These are phyloP conservation scores for Chouioia cunea DNA, from an alignment of 2,888 invertebrate genomes.

Conservation along the genomic window DNA sequence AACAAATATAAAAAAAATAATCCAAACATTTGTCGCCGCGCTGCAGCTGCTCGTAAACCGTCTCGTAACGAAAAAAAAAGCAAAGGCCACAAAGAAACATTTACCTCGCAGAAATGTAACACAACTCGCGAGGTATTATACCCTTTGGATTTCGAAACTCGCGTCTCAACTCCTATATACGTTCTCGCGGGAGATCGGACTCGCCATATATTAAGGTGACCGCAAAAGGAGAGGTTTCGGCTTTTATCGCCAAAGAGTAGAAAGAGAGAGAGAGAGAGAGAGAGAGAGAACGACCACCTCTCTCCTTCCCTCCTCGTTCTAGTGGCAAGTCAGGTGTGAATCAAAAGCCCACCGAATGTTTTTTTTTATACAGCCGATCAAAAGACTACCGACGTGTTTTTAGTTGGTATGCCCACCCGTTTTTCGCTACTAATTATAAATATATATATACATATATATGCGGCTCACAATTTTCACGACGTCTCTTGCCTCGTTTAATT, in stretches of 20 bases:
- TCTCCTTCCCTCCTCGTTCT: constrained; percentile 23
- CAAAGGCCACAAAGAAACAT: too few relatives aligned
- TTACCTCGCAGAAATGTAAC: too few relatives aligned
- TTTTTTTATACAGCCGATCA: constrained; percentile 15
- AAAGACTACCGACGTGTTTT: constrained; percentile 8
- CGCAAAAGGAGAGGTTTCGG: too few relatives aligned
- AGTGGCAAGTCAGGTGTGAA: constrained; percentile 47
- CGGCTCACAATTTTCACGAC: constrained; percentile 6
- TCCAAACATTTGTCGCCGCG: too few relatives aligned
- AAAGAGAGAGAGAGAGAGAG: background rate
- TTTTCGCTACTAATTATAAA: background rate
- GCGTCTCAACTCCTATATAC: constrained; percentile 2
- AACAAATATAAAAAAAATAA: too few relatives aligned
- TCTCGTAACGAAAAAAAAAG: too few relatives aligned
- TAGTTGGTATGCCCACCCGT: too few relatives aligned
- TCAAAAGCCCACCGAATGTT: constrained; percentile 28
- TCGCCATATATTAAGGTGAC: background rate
- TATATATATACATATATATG: constrained; percentile 1
- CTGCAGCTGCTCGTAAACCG: too few relatives aligned
- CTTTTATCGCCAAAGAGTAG: too few relatives aligned
- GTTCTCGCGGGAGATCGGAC: background rate
- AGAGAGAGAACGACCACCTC: background rate
- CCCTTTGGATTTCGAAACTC: too few relatives aligned
- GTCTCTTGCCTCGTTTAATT: constrained; percentile 21
- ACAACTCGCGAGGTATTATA: too few relatives aligned